phyloP scores from a whole-genome alignment of 2,797 vertebrate species.

The Rhadinocentrus ornatus region DNA sequence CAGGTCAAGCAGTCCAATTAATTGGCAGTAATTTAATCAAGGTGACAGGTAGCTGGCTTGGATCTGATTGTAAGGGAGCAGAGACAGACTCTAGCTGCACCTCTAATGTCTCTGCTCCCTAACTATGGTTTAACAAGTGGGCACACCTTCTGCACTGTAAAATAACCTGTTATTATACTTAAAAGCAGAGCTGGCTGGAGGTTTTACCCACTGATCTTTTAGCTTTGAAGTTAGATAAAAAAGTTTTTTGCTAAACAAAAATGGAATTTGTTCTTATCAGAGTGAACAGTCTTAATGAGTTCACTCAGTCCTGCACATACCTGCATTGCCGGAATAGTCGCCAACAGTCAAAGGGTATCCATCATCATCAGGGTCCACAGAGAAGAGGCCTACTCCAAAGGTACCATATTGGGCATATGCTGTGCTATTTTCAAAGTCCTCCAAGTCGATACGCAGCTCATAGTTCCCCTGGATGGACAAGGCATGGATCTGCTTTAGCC shows the following conservation, averaged over 20 bases:
- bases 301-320: conserved; percentile 75
- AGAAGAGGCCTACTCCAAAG: conserved; percentile 94
- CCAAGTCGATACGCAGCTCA: conserved; percentile 93
- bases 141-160: conserved; percentile 22
- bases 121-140: conserved; percentile 45
- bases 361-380: conserved; percentile 94
- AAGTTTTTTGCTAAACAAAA: conserved; percentile 11
- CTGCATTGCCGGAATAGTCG: conserved; percentile 94
- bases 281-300: conserved; percentile 29
- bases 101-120: conserved; percentile 16
- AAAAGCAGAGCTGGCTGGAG: conserved; percentile 1
- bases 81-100: conserved; percentile 19
- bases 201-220: conserved; percentile 1
- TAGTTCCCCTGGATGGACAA: conserved; percentile 94
- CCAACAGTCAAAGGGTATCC: conserved; percentile 92
- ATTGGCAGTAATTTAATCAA: conserved; percentile 78
- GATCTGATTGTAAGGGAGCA: conserved; percentile 50
- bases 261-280: conserved; percentile 9
- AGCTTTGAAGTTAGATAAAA: conserved; percentile 29
- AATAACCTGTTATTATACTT: conserved; percentile 14
- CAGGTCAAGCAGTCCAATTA: conserved; percentile 77
- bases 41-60: conserved; percentile 64
- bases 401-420: conserved; percentile 91
- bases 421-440: conserved; percentile 95
- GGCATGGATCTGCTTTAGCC: conserved; percentile 91